phyloP scores from a whole-genome alignment of 1,140 invertebrate genomes.

The Caenorhabditis brenneri region DNA sequence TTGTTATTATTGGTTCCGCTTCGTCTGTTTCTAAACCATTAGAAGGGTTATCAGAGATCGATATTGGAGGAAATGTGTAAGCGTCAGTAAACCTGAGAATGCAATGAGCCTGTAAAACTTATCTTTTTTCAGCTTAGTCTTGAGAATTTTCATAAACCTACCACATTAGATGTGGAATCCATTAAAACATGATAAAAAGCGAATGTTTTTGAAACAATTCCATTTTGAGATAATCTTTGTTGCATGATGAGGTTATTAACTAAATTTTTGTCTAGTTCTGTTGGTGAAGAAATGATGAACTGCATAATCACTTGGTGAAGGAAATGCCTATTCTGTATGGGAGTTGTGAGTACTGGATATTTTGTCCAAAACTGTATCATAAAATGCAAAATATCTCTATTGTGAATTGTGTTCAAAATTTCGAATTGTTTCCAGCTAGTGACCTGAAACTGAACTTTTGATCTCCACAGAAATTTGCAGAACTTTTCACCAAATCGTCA shows the following conservation, averaged over 20 bases:
- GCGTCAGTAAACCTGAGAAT: neutral
- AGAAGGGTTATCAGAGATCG: neutral
- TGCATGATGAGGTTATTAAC: neutral
- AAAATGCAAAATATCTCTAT: neutral
- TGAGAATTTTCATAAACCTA: neutral
- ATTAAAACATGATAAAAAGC: neutral
- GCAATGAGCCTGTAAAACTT: neutral
- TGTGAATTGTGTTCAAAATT: neutral
- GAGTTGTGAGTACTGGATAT: neutral
- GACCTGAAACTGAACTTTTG: neutral
- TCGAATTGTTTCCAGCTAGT: neutral
- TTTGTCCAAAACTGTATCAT: conserved; percentile 8
- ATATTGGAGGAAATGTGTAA: neutral
- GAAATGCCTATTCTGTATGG: neutral
- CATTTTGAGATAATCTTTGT: neutral
- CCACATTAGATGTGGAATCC: neutral
- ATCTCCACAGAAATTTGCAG: neutral
- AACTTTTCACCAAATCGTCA: neutral
- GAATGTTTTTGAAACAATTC: neutral
- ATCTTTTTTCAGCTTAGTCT: neutral
- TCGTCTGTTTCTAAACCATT: neutral
- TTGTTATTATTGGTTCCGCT: neutral
- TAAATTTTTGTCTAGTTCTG: neutral
- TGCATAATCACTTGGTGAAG: neutral
- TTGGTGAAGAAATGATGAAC: neutral